Base-by-base conservation (phyloP, 2,797 vertebrate genomes). In the Molossus alvarezi region DNA sequence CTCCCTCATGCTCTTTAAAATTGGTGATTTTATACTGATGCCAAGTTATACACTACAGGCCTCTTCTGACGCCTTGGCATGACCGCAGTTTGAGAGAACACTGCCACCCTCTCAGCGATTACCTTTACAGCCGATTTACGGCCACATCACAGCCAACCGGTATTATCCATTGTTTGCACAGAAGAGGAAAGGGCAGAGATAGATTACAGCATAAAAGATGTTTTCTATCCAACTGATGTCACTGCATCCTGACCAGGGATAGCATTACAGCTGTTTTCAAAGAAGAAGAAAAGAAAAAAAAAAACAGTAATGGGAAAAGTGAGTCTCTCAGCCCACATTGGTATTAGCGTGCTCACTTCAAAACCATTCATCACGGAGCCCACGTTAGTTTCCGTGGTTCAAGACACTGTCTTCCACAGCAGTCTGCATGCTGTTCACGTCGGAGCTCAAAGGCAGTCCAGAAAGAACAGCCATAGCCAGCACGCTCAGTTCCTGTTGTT, bases 401-500 rank as follows among this genome's bases (percentile, higher is more conserved):
- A 58, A 67, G 76, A 95, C 82, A 75, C 90, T 88, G 83, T 75
- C 92, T 89, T 85, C 64, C 18, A 60, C 29, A 12, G 55, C 45
- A 53, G 89, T 75, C 82, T 62, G 73, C 14, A 81, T 71, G 64
- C 69, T 55, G 55, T 81, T 86, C 20, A 65, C 55, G 51, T 41
- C 60, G 80, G 77, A 79, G 69, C 64, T 75, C 79, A 95, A 94
- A 90, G 92, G 90, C 75, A 82, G 92, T 91, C 92, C 94, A 90
- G 85, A 72, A 29, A 71, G 41, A 94, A 88, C 75, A 95, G 88
- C 58, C 29, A 4, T 75, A 95, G 92, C 93, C n/a, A 83, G 95
- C 93, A 86, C 5, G 69, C 86, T 84, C 88, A 96, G 92, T 95
- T 95, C 90, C 75, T 85, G 82, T 41, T 91, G 71, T 82, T 92